Evolutionary conservation across 1,140 invertebrate genomes (phyloP).

Genomic region (Babylonia areolata): DNA sequence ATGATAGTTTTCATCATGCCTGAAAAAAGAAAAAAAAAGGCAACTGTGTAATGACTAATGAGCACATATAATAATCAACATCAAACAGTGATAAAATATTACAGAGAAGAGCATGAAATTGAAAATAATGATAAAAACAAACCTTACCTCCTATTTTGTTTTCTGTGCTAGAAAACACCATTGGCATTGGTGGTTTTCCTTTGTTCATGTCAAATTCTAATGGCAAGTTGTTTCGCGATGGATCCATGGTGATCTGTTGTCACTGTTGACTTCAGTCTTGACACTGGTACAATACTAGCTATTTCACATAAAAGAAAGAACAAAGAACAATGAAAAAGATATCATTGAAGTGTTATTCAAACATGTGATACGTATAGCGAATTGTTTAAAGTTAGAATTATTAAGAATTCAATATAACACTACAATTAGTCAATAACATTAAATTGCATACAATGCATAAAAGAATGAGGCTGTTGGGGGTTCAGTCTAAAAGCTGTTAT

Average conservation of each 20-base stretch:
- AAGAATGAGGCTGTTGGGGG: too few relatives aligned
- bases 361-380: too few relatives aligned
- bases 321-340: too few relatives aligned
- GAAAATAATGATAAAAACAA: not conserved
- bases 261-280: too few relatives aligned
- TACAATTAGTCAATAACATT: too few relatives aligned
- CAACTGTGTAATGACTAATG: not conserved
- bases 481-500: too few relatives aligned
- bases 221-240: conserved; percentile 82
- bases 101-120: not conserved
- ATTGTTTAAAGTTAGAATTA: too few relatives aligned
- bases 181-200: conserved; percentile 80
- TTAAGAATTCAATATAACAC: too few relatives aligned
- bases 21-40: not conserved
- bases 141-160: not conserved
- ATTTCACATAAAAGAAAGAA: not conserved
- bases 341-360: too few relatives aligned
- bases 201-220: conserved; percentile 83
- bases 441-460: too few relatives aligned
- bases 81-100: not conserved
- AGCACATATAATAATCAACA: not conserved
- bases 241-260: conserved; percentile 66
- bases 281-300: not conserved
- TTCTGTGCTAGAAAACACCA: conserved; percentile 17
- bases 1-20: too few relatives aligned